Percentiles rank a stretch among this genome's conserved stretches.
These are phyloP conservation scores for Sapayoa aenigma DNA, from an alignment of 2,113 vertebrate genomes.

Conservation along the genomic window DNA sequence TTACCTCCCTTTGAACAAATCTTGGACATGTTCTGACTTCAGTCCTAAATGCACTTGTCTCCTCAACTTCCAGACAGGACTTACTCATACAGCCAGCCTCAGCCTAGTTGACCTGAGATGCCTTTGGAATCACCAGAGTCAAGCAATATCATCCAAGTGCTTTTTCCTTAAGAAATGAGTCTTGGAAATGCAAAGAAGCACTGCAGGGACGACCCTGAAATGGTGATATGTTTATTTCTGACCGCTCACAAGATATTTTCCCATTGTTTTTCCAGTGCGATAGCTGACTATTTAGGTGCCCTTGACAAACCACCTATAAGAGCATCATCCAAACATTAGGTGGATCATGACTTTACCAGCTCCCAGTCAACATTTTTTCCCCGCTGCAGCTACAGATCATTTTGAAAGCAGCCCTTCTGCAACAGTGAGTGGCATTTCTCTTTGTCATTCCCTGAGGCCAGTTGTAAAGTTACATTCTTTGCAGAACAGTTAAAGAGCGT, in stretches of 20 bases:
- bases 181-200: neutral
- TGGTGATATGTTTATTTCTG: neutral
- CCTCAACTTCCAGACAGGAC: neutral
- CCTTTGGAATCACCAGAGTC: neutral
- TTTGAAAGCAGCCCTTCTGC: neutral
- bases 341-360: neutral
- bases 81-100: neutral
- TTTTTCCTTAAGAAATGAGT: neutral
- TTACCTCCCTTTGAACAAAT: neutral
- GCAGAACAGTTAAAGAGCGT: slow-evolving; percentile 35
- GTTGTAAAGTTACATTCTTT: neutral
- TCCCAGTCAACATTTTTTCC: neutral
- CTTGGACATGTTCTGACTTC: neutral
- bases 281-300: neutral
- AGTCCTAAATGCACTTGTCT: neutral
- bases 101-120: neutral
- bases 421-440: neutral
- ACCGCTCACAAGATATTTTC: neutral
- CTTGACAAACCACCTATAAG: neutral
- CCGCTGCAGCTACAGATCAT: neutral
- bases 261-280: neutral
- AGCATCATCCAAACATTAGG: neutral
- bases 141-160: neutral
- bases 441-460: neutral
- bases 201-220: neutral